phyloP scores from a whole-genome alignment of 1,140 invertebrate species.

The Drosophila mojavensis region DNA sequence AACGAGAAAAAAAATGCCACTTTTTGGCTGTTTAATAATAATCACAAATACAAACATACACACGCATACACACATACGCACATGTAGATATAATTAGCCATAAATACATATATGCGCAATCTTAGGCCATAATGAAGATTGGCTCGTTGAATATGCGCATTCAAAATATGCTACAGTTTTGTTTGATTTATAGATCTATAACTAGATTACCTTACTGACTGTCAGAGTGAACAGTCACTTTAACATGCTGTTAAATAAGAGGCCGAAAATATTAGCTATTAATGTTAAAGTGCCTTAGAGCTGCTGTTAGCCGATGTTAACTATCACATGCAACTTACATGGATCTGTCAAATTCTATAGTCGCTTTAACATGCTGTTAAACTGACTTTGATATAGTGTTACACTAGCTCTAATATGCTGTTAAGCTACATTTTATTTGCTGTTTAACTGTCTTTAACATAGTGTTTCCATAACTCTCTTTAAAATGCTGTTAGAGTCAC shows the following conservation, averaged over 20 bases:
- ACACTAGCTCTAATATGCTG: no score
- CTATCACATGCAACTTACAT: background rate
- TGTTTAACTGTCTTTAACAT: no score
- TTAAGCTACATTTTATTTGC: no score
- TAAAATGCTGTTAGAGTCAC: no score
- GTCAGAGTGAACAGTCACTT: background rate
- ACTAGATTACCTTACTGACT: background rate
- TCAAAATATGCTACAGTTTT: no score
- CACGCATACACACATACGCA: background rate
- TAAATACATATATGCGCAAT: background rate
- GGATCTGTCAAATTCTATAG: background rate
- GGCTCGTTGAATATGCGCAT: no score
- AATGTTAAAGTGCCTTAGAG: background rate
- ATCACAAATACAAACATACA: background rate
- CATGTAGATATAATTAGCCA: background rate
- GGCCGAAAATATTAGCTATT: background rate
- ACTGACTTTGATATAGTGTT: background rate
- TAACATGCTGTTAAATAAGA: background rate
- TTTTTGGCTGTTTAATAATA: slow-evolving; percentile 1
- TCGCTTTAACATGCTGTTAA: background rate
- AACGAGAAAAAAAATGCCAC: slow-evolving; percentile 1
- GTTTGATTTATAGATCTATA: no score
- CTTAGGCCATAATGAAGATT: no score
- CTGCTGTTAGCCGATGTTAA: background rate
- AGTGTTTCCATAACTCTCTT: no score